Evolutionary conservation across 2,888 invertebrate species (phyloP), one percentile per base, ranked within the genome.

Genomic region (Sericinus montela): DNA sequence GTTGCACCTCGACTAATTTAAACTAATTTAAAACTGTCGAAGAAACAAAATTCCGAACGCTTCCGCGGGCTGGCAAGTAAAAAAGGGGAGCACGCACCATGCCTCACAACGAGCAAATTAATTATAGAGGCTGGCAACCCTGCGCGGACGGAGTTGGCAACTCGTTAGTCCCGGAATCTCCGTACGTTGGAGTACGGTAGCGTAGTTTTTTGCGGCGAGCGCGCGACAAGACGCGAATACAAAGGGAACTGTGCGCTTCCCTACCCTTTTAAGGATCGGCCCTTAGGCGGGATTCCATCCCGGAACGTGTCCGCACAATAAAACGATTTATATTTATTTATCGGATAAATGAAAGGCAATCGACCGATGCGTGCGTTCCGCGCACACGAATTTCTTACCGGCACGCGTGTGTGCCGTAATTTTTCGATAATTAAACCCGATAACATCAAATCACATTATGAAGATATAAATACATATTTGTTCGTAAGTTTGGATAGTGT

Each of bases 241-340:
- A 69, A 83, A 83, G 72, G 67, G 40, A 46, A 48, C 65, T 62
- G 65, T 73, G 79, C 73, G 76, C 77, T 80, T 74, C 81, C 81
- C 79, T 71, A 59, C 53, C 87, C 85, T 63, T 86, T 72, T 83
- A 85, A 54, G 86, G 86, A 44, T 56, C 60, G 74, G 67, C 73
- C 77, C 78, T 79, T 77, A 75, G 69, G 74, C 78, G 67, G 78
- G 85, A 87, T 87, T 84, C 85, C 82, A 60, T 60, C 59, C 59
- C 62, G 67, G 75, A 72, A 80, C 84, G 81, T 80, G 82, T 76
- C 74, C 71, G 69, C 71, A 66, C 68, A 69, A 75, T 79, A 83
- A 80, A 77, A 84, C 82, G 77, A 76, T 72, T 80, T 80, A 78
- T 85, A 85, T 84, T 84, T 84, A 86, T 86, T 67, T 65, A 67